phyloP scores from a whole-genome alignment of 2,113 vertebrate species.

The Hemibagrus wyckioides region DNA sequence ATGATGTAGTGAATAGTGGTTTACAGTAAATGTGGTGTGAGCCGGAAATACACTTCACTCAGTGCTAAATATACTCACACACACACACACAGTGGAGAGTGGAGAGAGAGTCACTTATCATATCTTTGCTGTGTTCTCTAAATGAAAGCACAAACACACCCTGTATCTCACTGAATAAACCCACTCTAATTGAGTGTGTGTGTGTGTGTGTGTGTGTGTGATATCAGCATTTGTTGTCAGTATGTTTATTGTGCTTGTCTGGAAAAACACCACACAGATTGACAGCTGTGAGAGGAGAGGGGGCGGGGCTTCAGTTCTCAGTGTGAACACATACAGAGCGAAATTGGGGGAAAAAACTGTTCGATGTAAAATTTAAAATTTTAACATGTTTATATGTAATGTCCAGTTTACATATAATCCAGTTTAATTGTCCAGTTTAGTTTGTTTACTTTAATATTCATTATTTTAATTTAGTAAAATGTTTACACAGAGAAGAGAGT shows the following conservation, averaged over 20 bases:
- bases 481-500: background rate
- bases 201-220: background rate
- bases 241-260: background rate
- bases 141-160: background rate
- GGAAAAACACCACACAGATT: background rate
- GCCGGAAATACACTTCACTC: background rate
- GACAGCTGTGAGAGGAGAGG: background rate
- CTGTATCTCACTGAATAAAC: background rate
- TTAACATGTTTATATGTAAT: no score
- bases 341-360: background rate
- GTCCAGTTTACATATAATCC: no score
- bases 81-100: background rate
- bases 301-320: background rate
- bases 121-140: background rate
- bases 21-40: constrained; percentile 10
- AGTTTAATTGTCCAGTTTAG: background rate
- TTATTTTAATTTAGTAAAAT: background rate
- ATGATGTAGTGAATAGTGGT: background rate
- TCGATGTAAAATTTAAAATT: no score
- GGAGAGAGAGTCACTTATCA: background rate
- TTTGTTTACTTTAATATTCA: background rate
- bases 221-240: background rate
- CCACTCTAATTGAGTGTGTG: background rate
- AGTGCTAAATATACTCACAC: background rate
- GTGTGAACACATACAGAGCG: background rate